Conservation (phyloP, 2,888 invertebrate genomes). For the Nephrotoma flavescens region DNA sequence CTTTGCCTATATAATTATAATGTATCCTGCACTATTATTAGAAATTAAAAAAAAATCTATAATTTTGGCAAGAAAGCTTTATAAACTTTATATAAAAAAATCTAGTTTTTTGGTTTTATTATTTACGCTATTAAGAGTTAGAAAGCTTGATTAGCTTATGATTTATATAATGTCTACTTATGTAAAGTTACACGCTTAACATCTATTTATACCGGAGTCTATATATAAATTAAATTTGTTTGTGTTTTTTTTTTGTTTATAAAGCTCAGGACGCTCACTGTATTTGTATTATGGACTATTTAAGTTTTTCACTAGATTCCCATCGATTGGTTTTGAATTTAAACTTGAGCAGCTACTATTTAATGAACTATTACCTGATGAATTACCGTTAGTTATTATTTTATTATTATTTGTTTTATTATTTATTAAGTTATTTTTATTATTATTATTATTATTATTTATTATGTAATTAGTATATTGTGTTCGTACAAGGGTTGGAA, state of each 20-base stretch:
- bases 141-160: not conserved
- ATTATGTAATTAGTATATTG: constrained; percentile 1
- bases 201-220: not conserved
- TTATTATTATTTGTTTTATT: not conserved
- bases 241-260: not conserved
- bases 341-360: constrained; percentile 2
- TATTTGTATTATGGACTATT: not conserved
- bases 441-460: constrained; percentile 1
- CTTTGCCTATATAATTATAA: not conserved
- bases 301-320: not conserved
- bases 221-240: not conserved
- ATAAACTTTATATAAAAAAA: not conserved
- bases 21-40: not conserved
- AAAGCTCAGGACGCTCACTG: not conserved
- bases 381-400: not conserved
- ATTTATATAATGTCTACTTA: not conserved
- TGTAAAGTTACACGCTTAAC: not conserved
- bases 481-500: not conserved
- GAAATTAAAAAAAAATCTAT: not conserved
- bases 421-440: not conserved
- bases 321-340: not conserved
- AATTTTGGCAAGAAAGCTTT: not conserved
- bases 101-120: not conserved
- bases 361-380: constrained; percentile 1
- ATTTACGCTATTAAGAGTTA: not conserved